These are phyloP conservation scores for Delphinus delphis DNA, from an alignment of 2,113 vertebrate genomes.

Conservation along the genomic window DNA sequence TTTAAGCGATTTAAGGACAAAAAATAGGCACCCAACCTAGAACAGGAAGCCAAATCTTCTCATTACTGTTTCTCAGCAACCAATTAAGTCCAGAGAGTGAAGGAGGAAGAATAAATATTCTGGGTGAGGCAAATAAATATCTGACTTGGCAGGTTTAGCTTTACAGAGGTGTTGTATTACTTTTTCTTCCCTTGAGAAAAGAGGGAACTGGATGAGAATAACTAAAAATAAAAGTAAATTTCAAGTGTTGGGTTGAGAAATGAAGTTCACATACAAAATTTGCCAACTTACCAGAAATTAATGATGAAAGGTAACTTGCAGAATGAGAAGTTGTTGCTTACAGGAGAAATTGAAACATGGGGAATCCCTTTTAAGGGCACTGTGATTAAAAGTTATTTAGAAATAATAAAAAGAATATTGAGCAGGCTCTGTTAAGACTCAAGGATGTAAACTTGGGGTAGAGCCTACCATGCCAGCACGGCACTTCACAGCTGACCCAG, in stretches of 20 bases:
- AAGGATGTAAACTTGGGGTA: fast-evolving
- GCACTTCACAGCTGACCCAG: fast-evolving
- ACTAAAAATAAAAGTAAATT: not conserved
- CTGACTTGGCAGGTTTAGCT: not conserved
- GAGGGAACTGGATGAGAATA: not conserved
- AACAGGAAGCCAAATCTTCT: not conserved
- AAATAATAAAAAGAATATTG: not conserved
- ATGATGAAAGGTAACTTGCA: not conserved
- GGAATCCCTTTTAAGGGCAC: not conserved
- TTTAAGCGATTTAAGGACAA: not conserved
- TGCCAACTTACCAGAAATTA: not conserved
- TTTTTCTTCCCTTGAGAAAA: not conserved
- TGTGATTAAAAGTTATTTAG: not conserved
- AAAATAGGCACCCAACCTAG: not conserved
- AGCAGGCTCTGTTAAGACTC: not conserved
- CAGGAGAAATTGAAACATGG: not conserved
- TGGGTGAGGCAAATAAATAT: not conserved
- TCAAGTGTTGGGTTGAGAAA: not conserved
- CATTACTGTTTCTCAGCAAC: not conserved
- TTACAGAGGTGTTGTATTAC: not conserved
- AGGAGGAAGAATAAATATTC: not conserved
- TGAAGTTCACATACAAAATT: not conserved
- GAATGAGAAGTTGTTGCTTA: not conserved
- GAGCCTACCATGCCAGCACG: not conserved
- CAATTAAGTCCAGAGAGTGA: not conserved